Evolutionary conservation across 2,888 invertebrate genomes (phyloP).

Genomic region (Lutraria lutraria): DNA sequence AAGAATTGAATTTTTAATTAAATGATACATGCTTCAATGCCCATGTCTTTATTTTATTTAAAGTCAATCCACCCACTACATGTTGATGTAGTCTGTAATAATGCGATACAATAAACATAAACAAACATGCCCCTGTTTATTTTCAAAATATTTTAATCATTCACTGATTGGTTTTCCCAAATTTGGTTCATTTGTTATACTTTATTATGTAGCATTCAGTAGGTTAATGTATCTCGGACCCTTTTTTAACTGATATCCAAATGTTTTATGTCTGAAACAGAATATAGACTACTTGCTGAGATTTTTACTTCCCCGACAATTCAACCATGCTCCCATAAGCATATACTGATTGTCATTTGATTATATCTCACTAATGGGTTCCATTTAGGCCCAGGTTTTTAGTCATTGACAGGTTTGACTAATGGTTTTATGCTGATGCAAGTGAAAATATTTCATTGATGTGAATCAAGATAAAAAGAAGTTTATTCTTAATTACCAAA

Average conservation of each 20-base stretch:
- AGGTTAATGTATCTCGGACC: background rate
- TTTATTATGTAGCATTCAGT: background rate
- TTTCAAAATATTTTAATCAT: background rate
- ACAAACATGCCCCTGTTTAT: constrained; percentile 3
- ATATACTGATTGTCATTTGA: constrained; percentile 22
- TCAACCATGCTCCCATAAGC: constrained; percentile 15
- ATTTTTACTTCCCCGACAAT: constrained; percentile 10
- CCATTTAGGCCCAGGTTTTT: constrained; percentile 9
- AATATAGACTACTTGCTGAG: background rate
- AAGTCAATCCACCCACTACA: background rate
- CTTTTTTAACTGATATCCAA: background rate
- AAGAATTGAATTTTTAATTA: background rate
- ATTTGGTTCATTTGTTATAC: background rate
- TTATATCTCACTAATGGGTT: constrained; percentile 27
- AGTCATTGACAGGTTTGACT: background rate
- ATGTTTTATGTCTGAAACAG: background rate
- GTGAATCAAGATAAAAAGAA: constrained; percentile 10
- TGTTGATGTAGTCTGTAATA: background rate
- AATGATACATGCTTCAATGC: background rate
- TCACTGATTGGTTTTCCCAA: background rate
- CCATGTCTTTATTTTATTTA: background rate
- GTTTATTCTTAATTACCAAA: background rate
- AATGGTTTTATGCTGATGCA: constrained; percentile 20
- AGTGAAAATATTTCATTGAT: constrained; percentile 14
- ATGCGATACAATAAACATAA: background rate